Conservation (phyloP, 2,888 invertebrate genomes). For the Frankliniella intonsa region DNA sequence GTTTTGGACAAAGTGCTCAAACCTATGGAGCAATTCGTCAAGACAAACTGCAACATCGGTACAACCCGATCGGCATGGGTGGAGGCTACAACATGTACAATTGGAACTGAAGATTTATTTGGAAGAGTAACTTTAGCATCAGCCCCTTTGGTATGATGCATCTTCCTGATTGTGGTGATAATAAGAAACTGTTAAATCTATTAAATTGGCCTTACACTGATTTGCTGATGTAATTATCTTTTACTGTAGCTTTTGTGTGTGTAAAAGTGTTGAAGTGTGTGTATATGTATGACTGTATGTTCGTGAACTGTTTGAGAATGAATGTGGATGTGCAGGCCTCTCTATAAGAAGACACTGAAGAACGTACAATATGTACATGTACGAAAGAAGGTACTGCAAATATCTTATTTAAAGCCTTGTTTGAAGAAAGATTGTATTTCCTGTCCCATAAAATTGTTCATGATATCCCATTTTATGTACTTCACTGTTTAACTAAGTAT, state of each 20-base stretch:
- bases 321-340: not conserved
- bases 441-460: too few species aligned
- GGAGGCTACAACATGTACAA: conserved; percentile 40
- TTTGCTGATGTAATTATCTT: not conserved
- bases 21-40: conserved; percentile 37
- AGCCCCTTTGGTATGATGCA: not conserved
- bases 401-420: too few species aligned
- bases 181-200: conserved; percentile 16
- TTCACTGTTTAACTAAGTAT: not conserved
- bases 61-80: conserved; percentile 40
- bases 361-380: too few species aligned
- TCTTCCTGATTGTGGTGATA: conserved; percentile 6
- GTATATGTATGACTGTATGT: not conserved
- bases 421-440: too few species aligned
- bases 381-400: too few species aligned
- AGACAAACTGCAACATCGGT: conserved; percentile 39
- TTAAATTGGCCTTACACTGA: conserved; percentile 3
- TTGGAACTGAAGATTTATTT: conserved; percentile 37
- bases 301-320: not conserved
- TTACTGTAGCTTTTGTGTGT: not conserved
- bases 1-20: not conserved
- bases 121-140: conserved; percentile 5
- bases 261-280: not conserved
- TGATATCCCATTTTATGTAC: not conserved
- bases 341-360: too few species aligned